Base-by-base conservation (phyloP, 2,113 vertebrate genomes). In the Tretioscincus oriximinensis region DNA sequence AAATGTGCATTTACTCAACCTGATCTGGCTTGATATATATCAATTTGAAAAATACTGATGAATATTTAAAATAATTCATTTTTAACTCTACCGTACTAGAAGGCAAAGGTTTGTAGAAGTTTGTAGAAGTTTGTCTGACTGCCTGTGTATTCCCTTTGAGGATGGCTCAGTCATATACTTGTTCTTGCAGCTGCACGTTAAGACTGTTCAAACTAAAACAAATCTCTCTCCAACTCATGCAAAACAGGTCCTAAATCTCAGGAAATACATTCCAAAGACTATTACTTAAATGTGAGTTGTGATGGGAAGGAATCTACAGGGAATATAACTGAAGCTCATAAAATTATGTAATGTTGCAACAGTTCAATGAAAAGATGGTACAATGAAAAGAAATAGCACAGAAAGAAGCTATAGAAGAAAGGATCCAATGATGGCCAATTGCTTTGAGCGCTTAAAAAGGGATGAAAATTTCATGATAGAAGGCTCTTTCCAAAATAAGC, bases 1-100 rank as follows among this genome's bases (percentile, higher is more conserved):
- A 29, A n/a, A 49, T 28, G 61, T 29, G 20, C 21, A 51, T 66
- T 41, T 65, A 66, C 26, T n/a, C 45, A 66, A 51, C 41, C 47
- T 66, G 63, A 75, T 69, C 66, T 31, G 12, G 74, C 73, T 81
- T 64, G 76, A 26, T 81, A 51, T n/a, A 73, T 35, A 78, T 45
- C 86, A 82, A 87, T 86, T 79, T 86, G 84, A 81, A 81, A 80
- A 64, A 51, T 81, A 77, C 11, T 77, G 75, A n/a, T 29, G 5
- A 63, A 28, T 41, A 18, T 20, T 54, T 35, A 45, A 29, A 63
- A 81, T 64, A 54, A 66, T 87, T 64, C 85, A 88, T 84, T 86
- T 87, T 84, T 87, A 71, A 72, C 51, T 61, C 35, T 35, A 85
- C 26, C 35, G 81, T 61, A 26, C 72, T 86, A 73, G 63, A 66